Evolutionary conservation across 2,888 invertebrate genomes (phyloP).

Genomic region (Xanthia togata): DNA sequence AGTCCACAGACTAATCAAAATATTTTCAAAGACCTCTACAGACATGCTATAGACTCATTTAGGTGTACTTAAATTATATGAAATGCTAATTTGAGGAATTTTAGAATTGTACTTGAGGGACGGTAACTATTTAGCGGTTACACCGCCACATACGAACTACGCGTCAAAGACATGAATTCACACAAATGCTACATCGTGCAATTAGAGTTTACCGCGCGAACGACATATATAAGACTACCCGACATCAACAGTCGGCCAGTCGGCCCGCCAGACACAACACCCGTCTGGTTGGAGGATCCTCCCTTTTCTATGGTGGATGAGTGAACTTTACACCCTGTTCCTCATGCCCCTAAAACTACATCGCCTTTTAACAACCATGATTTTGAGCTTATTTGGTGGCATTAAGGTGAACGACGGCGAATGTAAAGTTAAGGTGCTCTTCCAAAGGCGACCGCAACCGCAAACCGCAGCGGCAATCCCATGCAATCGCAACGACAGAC

Average conservation of each 20-base stretch:
- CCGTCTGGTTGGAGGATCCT: too few relatives aligned
- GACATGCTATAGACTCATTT: constrained; percentile 55
- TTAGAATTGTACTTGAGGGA: not conserved
- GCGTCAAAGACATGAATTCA: too few relatives aligned
- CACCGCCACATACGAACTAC: too few relatives aligned
- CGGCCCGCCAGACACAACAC: too few relatives aligned
- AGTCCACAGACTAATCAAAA: constrained; percentile 54
- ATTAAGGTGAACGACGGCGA: not conserved
- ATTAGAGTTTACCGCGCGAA: too few relatives aligned
- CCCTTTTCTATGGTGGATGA: too few relatives aligned
- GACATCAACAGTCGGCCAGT: too few relatives aligned
- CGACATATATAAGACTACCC: too few relatives aligned
- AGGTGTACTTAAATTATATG: constrained; percentile 32
- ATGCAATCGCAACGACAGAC: not conserved
- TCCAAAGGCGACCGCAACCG: not conserved
- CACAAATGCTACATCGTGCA: too few relatives aligned
- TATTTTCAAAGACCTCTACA: constrained; percentile 52
- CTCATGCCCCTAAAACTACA: too few relatives aligned
- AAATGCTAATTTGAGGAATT: constrained; percentile 38
- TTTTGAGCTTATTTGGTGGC: not conserved
- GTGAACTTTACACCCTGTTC: too few relatives aligned
- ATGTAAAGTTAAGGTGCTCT: not conserved
- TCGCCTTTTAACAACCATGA: not conserved
- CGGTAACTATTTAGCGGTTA: too few relatives aligned
- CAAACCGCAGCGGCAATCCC: not conserved